These are phyloP conservation scores for Stenolophus ochropezus DNA, from an alignment of 2,888 invertebrate species.

Conservation along the genomic window DNA sequence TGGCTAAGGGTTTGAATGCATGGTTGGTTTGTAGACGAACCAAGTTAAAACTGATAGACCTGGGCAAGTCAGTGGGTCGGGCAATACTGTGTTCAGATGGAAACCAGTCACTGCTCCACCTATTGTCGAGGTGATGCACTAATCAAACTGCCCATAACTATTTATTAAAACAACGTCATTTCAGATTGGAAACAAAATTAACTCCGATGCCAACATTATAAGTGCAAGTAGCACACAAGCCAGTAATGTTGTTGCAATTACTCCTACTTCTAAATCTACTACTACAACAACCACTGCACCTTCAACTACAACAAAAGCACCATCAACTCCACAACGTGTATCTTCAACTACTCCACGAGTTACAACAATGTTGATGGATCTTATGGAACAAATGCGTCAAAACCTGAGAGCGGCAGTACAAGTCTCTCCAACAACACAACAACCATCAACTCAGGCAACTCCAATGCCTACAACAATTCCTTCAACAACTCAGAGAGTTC, in stretches of 20 bases:
- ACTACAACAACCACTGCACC: constrained; percentile 62
- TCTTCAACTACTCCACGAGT: constrained; percentile 63
- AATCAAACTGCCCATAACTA: neutral
- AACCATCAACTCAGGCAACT: constrained; percentile 40
- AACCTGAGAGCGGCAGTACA: constrained; percentile 26
- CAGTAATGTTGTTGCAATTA: constrained; percentile 51
- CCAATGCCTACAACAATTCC: constrained; percentile 67
- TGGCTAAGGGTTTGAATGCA: neutral
- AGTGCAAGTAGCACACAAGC: constrained; percentile 52
- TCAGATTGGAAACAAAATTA: constrained; percentile 64
- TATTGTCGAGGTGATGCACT: constrained; percentile 29
- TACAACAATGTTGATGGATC: constrained; percentile 65
- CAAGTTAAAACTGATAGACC: constrained; percentile 76
- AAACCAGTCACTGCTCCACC: constrained; percentile 63
- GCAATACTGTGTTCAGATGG: constrained; percentile 65
- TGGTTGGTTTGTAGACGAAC: constrained; percentile 74
- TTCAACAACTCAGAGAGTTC: no score
- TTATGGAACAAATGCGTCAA: constrained; percentile 66
- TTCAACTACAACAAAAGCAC: constrained; percentile 62
- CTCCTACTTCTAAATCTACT: constrained; percentile 62
- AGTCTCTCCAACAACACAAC: constrained; percentile 56
- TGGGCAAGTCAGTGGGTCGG: constrained; percentile 68
- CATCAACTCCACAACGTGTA: constrained; percentile 48
- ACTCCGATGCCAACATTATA: constrained; percentile 63
- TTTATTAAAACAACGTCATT: constrained; percentile 1